Base-by-base conservation (phyloP, 2,888 invertebrate genomes). In the Chloroclysta siterata region DNA sequence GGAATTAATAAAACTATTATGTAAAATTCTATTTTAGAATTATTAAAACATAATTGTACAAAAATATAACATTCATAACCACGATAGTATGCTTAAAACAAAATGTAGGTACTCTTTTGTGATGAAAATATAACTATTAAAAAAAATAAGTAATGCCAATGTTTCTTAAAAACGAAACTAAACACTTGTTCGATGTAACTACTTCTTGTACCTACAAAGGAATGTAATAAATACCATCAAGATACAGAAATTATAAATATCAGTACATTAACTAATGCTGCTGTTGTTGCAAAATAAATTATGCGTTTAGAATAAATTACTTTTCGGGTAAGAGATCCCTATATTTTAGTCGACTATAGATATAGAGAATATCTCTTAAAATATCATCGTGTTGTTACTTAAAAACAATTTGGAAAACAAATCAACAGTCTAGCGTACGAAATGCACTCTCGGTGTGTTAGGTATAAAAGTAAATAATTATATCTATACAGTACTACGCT, bases 171-270 rank as follows among this genome's bases (percentile, higher is more conserved):
- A 73, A 77, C 53, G 72, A 77, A 64, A 69, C 62, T 56, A 57
- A 68, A 79, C 71, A 71, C 77, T 91, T 89, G 90, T 88, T 90
- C 89, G 81, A 83, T 78, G 79, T 75, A 81, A 80, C 79, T 78
- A 77, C 76, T 78, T 73, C 77, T 84, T 83, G 82, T 83, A 85
- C 11, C 36, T 36, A 36, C 82, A 80, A 74, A 82, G 85, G 85
- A 87, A 88, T 86, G 84, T 87, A 67, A 77, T 69, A 80, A 53
- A 60, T 60, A 78, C 80, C 84, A 90, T 90, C 85, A 90, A 87
- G 92, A 87, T 91, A 92, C 92, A 92, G 92, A 92, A 92, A 92
- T 92, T 90, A 92, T 91, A 91, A 92, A 92, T 86, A 89, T 78
- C 78, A 78, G 75, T 78, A 75, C 82, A 82, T 81, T 82, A 39